Evolutionary conservation across 1,140 invertebrate species (phyloP).

Genomic region (Hyles vespertilio): DNA sequence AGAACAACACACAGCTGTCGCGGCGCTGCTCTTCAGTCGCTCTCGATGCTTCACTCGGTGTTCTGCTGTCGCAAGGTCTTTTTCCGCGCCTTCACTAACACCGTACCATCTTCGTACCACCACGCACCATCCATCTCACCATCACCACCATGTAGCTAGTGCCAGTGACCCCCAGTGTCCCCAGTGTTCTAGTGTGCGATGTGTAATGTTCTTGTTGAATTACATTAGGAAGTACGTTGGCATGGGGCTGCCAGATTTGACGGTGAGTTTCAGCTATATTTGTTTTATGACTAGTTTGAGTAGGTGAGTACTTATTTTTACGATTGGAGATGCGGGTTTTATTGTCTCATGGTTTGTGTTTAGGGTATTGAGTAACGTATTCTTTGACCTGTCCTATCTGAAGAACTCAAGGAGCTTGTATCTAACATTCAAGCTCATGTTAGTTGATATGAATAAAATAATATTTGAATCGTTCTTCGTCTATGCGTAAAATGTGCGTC

Average conservation of each 20-base stretch:
- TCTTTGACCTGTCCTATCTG: too few species aligned
- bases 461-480: too few species aligned
- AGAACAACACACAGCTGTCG: constrained; percentile 20
- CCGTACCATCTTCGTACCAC: constrained; percentile 22
- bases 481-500: too few species aligned
- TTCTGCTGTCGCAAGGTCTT: constrained; percentile 66
- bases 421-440: too few species aligned
- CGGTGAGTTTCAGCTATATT: constrained; percentile 44
- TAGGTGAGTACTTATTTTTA: background rate
- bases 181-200: constrained; percentile 6
- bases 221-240: constrained; percentile 45
- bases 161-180: background rate
- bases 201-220: constrained; percentile 62
- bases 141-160: background rate
- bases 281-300: background rate
- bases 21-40: constrained; percentile 35
- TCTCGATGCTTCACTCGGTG: constrained; percentile 59
- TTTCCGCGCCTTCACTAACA: constrained; percentile 9
- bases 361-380: too few species aligned
- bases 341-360: too few species aligned
- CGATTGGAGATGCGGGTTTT: too few species aligned
- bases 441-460: too few species aligned
- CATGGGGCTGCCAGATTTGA: constrained; percentile 64
- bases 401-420: too few species aligned
- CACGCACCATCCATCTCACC: constrained; percentile 22